Evolutionary conservation across 2,113 vertebrate genomes (phyloP).

Genomic region (Microtus richardsoni): DNA sequence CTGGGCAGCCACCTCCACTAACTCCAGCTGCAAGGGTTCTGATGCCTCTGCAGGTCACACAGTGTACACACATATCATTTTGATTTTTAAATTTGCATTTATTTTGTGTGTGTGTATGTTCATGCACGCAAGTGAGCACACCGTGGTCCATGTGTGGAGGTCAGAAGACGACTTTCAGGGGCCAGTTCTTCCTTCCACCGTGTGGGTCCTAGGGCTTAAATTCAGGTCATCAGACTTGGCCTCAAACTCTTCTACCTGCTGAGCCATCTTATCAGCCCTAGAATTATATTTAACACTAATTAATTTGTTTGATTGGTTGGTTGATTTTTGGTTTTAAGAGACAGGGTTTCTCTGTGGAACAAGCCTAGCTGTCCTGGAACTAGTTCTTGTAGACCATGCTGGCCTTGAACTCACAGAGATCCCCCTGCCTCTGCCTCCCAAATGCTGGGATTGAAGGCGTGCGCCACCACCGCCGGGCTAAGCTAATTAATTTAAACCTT

Average conservation of each 20-base stretch:
- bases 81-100: background rate
- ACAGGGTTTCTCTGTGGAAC: no score
- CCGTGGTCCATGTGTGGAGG: background rate
- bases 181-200: background rate
- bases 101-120: background rate
- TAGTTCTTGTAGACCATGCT: no score
- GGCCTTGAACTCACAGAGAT: no score
- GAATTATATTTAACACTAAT: background rate
- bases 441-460: no score
- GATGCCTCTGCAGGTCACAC: background rate
- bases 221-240: background rate
- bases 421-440: no score
- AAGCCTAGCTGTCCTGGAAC: no score
- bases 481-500: background rate
- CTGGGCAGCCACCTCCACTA: no score
- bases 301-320: background rate
- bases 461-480: accelerated
- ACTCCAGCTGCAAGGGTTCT: no score
- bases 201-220: background rate
- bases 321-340: no score
- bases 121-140: accelerated
- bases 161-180: background rate
- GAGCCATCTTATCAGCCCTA: background rate
- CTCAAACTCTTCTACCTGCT: background rate
- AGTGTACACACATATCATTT: background rate